Evolutionary conservation across 2,113 vertebrate genomes (phyloP).

Genomic region (Microtus montanus): DNA sequence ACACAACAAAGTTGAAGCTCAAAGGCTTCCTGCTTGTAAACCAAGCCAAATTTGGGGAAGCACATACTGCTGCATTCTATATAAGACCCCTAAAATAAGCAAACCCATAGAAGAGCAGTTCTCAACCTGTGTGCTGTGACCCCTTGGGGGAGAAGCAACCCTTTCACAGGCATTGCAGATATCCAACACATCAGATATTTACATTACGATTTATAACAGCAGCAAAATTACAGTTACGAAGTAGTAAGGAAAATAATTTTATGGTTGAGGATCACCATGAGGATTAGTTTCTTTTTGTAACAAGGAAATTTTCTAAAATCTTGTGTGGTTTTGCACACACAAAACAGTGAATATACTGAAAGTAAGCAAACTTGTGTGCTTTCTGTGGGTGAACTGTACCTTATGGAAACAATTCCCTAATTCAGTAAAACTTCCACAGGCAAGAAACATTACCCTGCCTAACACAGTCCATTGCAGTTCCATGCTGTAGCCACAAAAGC

Average conservation of each 20-base stretch:
- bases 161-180: neutral
- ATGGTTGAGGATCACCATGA: neutral
- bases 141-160: neutral
- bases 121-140: neutral
- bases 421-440: neutral
- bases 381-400: rapidly evolving
- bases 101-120: neutral
- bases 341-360: neutral
- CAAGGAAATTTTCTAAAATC: too few species aligned
- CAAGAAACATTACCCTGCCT: neutral
- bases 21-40: rapidly evolving
- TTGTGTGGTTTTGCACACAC: rapidly evolving
- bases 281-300: neutral
- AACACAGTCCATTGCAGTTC: too few species aligned
- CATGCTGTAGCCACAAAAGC: neutral
- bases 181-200: neutral
- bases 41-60: neutral
- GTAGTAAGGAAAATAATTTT: neutral
- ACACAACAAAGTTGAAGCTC: rapidly evolving
- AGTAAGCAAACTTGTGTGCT: too few species aligned
- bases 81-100: rapidly evolving
- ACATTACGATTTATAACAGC: neutral
- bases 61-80: rapidly evolving
- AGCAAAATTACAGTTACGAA: neutral
- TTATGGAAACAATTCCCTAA: rapidly evolving